phyloP scores from a whole-genome alignment of 2,888 invertebrate species.

The Cacoxenus indagator region DNA sequence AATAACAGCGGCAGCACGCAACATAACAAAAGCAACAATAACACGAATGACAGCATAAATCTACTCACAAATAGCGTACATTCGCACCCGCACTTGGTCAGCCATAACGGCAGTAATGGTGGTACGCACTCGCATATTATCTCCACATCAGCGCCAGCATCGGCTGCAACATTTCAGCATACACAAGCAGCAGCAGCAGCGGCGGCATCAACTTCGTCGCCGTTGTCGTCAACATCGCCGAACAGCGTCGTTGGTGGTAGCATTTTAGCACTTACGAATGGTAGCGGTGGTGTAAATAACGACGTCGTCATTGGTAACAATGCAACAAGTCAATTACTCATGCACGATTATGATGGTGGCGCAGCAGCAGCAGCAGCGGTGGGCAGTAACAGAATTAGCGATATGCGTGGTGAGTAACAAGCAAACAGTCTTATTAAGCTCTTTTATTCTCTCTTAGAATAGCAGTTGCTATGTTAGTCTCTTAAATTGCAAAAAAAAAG shows the following conservation, averaged over 20 bases:
- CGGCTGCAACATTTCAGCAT: constrained; percentile 5
- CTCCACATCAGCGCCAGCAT: neutral
- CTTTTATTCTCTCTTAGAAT: no score
- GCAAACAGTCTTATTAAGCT: no score
- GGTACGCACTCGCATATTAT: neutral
- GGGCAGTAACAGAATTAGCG: neutral
- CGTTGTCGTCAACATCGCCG: neutral
- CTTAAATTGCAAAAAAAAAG: no score
- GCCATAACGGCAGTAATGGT: neutral
- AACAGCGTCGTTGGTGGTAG: neutral
- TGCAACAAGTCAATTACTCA: constrained; percentile 15
- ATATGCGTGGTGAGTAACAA: neutral
- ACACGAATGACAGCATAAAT: neutral
- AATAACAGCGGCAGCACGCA: constrained; percentile 8
- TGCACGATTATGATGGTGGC: constrained; percentile 3
- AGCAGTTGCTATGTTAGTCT: no score
- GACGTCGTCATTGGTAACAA: neutral
- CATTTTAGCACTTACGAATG: no score
- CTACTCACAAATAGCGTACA: neutral
- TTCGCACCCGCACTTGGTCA: no score
- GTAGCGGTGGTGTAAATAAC: neutral
- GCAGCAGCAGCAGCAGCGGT: neutral
- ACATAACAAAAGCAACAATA: constrained; percentile 4
- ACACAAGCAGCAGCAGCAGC: neutral
- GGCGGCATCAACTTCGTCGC: no score